Evolutionary conservation across 2,888 invertebrate species (phyloP).

Genomic region (Lathronympha strigana): DNA sequence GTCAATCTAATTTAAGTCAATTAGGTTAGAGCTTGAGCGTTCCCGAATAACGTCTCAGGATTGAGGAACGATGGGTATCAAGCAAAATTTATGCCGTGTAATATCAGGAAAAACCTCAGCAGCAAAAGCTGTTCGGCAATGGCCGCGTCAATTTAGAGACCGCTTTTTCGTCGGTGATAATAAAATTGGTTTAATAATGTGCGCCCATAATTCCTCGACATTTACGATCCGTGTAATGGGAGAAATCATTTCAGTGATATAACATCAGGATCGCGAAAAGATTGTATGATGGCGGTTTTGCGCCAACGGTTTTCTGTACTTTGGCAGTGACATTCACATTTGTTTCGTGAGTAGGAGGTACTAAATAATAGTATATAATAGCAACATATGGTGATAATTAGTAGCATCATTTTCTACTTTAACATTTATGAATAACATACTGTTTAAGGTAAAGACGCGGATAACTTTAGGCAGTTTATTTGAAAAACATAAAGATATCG

Average conservation of each 20-base stretch:
- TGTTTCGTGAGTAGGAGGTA: too few relatives aligned
- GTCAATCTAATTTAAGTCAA: neutral
- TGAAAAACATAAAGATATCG: too few relatives aligned
- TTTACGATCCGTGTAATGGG: slow-evolving; percentile 23
- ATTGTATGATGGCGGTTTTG: neutral
- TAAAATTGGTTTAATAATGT: slow-evolving; percentile 37
- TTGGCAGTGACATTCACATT: too few relatives aligned
- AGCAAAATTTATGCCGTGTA: slow-evolving; percentile 32
- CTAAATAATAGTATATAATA: too few relatives aligned
- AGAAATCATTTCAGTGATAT: slow-evolving; percentile 15
- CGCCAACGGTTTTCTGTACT: neutral
- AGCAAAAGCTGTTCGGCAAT: slow-evolving; percentile 20
- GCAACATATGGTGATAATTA: too few relatives aligned
- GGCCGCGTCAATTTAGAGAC: slow-evolving; percentile 20
- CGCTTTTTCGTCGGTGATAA: slow-evolving; percentile 23
- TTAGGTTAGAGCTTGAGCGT: neutral
- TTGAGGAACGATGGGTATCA: slow-evolving; percentile 13
- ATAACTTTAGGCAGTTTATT: too few relatives aligned
- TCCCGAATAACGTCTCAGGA: slow-evolving; percentile 9
- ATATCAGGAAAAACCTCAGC: slow-evolving; percentile 33
- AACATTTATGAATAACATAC: too few relatives aligned
- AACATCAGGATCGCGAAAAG: neutral
- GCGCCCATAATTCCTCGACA: slow-evolving; percentile 28
- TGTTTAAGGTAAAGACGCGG: too few relatives aligned
- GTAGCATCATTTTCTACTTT: too few relatives aligned